Base-by-base conservation (phyloP, 2,113 vertebrate genomes). In the Hyperopisus bebe region DNA sequence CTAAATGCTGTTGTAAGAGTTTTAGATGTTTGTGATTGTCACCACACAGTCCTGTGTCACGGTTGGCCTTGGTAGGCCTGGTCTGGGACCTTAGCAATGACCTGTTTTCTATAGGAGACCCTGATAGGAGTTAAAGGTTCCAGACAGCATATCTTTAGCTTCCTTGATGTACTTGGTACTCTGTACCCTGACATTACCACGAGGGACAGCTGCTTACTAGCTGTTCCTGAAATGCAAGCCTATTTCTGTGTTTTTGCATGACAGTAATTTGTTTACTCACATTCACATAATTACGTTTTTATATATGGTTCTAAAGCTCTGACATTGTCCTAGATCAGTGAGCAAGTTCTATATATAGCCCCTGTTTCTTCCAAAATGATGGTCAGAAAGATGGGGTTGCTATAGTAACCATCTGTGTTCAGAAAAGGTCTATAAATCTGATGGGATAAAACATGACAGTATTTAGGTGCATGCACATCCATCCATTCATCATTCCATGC, bases 331-430 rank as follows among this genome's bases (percentile, higher is more conserved):
- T 86, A 80, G 35, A 80, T 80, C 74, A 86, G 55, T 91, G 89
- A 91, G 89, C 88, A 89, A 82, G 50, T 51, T 91, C 53, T 89
- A 88, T 91, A 88, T 88, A 66, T 90, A 88, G 44, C 77, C 17
- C 51, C 11, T 92, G 15, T 53, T 31, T 87, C 31, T 87, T 87
- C 89, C 83, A 66, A 35, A 91, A 90, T 89, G 93, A 90, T 92
- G 91, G 86, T 91, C 90, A 87, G 88, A 93, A 94, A 90, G 88
- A 93, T 83, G 87, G 90, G 90, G 94, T 95, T 95, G 92, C 94
- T 92, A 95, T 95, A 92, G 95, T 92, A 91, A 95, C 89, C 17
- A 88, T 86, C 83, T 51, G 88, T 91, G 47, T 91, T 90, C 83
- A 88, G 91, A 90, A 62, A 47, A 90, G 90, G 88, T 89, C 82